Evolutionary conservation across 2,797 vertebrate genomes (phyloP).

Genomic region (Spondyliosoma cantharus): DNA sequence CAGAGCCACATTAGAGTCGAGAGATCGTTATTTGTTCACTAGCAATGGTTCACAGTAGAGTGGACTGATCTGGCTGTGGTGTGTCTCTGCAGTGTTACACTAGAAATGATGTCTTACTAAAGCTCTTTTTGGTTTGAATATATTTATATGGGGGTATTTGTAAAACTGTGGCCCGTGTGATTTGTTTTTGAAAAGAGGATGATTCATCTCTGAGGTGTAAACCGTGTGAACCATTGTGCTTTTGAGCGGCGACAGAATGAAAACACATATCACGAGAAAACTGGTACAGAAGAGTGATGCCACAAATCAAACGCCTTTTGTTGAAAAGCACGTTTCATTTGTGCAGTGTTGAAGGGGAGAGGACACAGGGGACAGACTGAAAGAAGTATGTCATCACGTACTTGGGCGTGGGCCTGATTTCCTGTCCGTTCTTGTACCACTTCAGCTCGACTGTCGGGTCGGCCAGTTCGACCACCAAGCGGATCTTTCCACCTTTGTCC

Average conservation of each 20-base stretch:
- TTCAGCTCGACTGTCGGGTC: constrained; percentile 98
- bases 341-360: constrained; percentile 38
- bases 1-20: constrained; percentile 62
- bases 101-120: neutral
- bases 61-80: neutral
- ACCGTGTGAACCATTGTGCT: constrained; percentile 76
- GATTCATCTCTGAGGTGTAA: constrained; percentile 6
- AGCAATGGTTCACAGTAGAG: constrained; percentile 74
- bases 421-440: constrained; percentile 99
- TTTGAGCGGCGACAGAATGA: constrained; percentile 50
- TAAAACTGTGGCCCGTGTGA: neutral
- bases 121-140: neutral
- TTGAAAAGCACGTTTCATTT: constrained; percentile 72
- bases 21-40: constrained; percentile 54
- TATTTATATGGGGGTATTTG: neutral
- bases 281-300: neutral
- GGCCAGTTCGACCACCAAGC: constrained; percentile 93
- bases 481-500: constrained; percentile 96
- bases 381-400: constrained; percentile 82
- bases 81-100: neutral
- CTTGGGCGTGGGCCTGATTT: constrained; percentile 96
- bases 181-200: neutral
- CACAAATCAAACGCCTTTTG: constrained; percentile 62
- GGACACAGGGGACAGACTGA: constrained; percentile 20
- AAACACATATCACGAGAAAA: constrained; percentile 45